Percentiles rank a stretch among this genome's conserved stretches.
phyloP scores from a whole-genome alignment of 1,140 invertebrate species.

The Antheraea mylitta region DNA sequence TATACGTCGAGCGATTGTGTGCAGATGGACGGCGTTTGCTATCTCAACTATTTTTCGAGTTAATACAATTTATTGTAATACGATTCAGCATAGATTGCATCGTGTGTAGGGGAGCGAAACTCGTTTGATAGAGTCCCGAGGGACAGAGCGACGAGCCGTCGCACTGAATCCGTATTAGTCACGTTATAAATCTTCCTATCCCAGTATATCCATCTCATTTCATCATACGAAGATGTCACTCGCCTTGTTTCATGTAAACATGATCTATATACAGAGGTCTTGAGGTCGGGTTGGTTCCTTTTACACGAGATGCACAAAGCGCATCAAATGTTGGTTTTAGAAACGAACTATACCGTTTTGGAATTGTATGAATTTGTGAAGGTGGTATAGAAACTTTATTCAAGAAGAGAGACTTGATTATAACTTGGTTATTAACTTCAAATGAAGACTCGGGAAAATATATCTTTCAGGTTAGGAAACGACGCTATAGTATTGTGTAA shows the following conservation, averaged over 20 bases:
- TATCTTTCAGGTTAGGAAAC: too few species aligned
- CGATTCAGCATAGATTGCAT: conserved; percentile 79
- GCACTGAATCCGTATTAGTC: conserved; percentile 71
- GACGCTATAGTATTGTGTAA: neutral
- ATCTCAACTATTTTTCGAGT: conserved; percentile 77
- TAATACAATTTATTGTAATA: conserved; percentile 79
- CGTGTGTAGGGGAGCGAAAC: conserved; percentile 71
- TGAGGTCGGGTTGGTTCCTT: neutral
- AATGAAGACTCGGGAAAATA: too few species aligned
- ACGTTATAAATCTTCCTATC: conserved; percentile 71
- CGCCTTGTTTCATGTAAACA: conserved; percentile 59
- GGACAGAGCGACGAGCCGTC: conserved; percentile 56
- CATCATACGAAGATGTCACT: conserved; percentile 46
- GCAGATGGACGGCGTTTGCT: conserved; percentile 78
- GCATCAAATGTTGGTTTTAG: neutral
- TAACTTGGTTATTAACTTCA: too few species aligned
- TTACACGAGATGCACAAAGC: neutral
- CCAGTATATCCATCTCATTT: conserved; percentile 53
- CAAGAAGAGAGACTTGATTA: neutral
- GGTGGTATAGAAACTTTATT: neutral
- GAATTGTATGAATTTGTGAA: neutral
- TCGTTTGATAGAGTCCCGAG: conserved; percentile 75
- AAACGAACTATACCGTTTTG: neutral
- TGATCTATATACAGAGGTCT: conserved; percentile 24
- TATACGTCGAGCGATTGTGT: conserved; percentile 64